phyloP scores from a whole-genome alignment of 1,140 invertebrate species.

The Oncopodura yosiiana region DNA sequence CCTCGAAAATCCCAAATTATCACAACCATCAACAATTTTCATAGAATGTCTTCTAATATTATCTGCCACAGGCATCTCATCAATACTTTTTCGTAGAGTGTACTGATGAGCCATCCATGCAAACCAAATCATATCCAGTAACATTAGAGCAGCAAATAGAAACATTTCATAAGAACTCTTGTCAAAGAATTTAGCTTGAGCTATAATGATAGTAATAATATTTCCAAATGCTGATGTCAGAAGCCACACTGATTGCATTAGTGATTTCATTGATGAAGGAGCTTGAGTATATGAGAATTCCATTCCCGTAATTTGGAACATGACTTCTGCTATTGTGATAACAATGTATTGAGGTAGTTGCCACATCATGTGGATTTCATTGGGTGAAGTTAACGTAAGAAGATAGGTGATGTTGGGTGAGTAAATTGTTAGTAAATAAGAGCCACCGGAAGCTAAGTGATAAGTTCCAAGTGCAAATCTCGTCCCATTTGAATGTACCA shows the following conservation, averaged over 20 bases:
- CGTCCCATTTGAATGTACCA: too few relatives aligned
- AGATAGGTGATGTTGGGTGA: too few relatives aligned
- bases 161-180: slow-evolving; percentile 73
- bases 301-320: slow-evolving; percentile 72
- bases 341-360: slow-evolving; percentile 39
- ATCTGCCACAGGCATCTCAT: too few relatives aligned
- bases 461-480: too few relatives aligned
- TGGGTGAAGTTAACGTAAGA: slow-evolving; percentile 23
- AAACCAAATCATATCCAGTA: slow-evolving; percentile 68
- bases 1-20: too few relatives aligned
- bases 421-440: too few relatives aligned
- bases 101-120: slow-evolving; percentile 55
- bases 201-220: slow-evolving; percentile 77
- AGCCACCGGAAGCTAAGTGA: too few relatives aligned
- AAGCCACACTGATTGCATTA: slow-evolving; percentile 79
- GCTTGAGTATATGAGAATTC: slow-evolving; percentile 76
- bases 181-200: slow-evolving; percentile 53
- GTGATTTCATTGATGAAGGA: slow-evolving; percentile 65
- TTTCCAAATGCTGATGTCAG: slow-evolving; percentile 84
- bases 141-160: slow-evolving; percentile 76
- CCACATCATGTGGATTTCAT: slow-evolving; percentile 31
- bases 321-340: slow-evolving; percentile 53
- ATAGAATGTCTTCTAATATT: too few relatives aligned
- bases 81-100: slow-evolving; percentile 18
- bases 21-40: too few relatives aligned